Evolutionary conservation across 2,113 vertebrate species (phyloP), one percentile per base, ranked within the genome.

Genomic region (Casuarius casuarius): DNA sequence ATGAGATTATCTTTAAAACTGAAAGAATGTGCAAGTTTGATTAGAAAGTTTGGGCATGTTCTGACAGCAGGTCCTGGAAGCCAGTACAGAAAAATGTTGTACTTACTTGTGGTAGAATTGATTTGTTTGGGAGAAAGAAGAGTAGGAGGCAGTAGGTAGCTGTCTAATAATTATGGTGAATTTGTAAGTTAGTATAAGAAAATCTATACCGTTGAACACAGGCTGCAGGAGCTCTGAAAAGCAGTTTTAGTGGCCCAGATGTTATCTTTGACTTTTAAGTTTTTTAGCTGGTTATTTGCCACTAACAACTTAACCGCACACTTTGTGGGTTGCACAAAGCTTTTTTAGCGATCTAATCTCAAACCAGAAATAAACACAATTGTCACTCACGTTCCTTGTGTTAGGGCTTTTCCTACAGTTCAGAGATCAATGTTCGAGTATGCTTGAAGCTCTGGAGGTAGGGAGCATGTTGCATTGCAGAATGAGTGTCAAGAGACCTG

Each of bases 1-100:
- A 97, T 89, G 84, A 91, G 87, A 85, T 94, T 40, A 40, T 40
- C 49, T 72, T 72, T 87, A 92, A 83, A 94, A 86, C 83, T 81
- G 90, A 96, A 96, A 80, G 87, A 96, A 94, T 89, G 92, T 86
- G 67, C 72, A 86, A 89, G 87, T 89, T 91, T 92, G 81, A 95
- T 94, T 89, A 94, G 89, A 46, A 83, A 90, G 75, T 85, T 91
- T 92, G 89, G 67, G 71, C 2, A 3, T 92, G 56, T 74, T 93
- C 77, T 96, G 70, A 87, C 83, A 91, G 61, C 54, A 71, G 73
- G n/a, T 62, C 40, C 54, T 92, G 65, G 52, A 84, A 92, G 80
- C 38, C 80, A 92, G 71, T 49, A 25, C 46, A 87, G 71, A 68
- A 87, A 59, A 85, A 71, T 46, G 31, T 61, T 65, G 28, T 31